phyloP scores from a whole-genome alignment of 2,888 invertebrate genomes.

The Monoplex corrugatus region DNA sequence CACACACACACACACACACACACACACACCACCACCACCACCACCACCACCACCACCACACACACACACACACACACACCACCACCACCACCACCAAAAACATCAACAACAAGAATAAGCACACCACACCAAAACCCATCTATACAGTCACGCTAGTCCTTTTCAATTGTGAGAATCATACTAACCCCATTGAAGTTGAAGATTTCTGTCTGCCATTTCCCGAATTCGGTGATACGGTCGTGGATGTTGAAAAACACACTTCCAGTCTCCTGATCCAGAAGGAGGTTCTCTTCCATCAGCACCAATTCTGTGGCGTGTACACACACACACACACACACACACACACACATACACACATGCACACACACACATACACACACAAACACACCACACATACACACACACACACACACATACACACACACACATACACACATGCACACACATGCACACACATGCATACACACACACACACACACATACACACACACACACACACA shows the following conservation, averaged over 20 bases:
- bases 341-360: neutral
- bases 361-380: neutral
- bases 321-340: neutral
- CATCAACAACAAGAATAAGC: neutral
- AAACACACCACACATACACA: neutral
- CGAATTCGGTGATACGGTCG: constrained; percentile 65
- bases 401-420: neutral
- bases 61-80: neutral
- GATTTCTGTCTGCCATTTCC: constrained; percentile 65
- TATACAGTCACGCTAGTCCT: neutral
- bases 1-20: neutral
- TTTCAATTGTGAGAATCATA: neutral
- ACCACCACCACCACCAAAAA: too few species aligned
- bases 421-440: neutral
- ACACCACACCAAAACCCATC: neutral
- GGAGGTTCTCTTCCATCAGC: constrained; percentile 81
- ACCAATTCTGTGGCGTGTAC: constrained; percentile 72
- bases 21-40: neutral
- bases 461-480: neutral
- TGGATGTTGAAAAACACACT: constrained; percentile 69
- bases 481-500: neutral
- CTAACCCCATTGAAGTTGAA: constrained; percentile 72
- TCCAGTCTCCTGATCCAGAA: constrained; percentile 78
- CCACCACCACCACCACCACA: neutral
- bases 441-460: neutral